Base-by-base conservation (phyloP, 2,113 vertebrate genomes). In the Menura novaehollandiae region DNA sequence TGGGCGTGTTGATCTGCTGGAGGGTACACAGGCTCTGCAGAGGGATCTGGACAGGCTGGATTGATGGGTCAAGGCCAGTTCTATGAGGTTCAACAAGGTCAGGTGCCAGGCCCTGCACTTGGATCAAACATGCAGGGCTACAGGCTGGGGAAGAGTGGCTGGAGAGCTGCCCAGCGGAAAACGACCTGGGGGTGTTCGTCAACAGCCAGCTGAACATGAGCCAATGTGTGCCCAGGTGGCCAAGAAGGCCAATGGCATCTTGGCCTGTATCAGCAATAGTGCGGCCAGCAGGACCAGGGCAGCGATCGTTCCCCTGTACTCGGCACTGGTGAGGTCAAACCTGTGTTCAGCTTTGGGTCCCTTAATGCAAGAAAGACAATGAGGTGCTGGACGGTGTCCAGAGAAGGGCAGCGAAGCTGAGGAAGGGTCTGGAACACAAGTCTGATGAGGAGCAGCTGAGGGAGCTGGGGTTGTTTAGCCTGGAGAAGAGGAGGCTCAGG, bases 231-330 rank as follows among this genome's bases (percentile, higher is more conserved):
- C 3, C 60, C 30, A 67, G 20, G 27, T 37, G 11, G 39, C 33
- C 49, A 41, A 41, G 18, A 37, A 46, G 26, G 18, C 41, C 46
- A 59, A 11, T 0, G 17, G 23, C 47, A 53, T n/a, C 47, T n/a
- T 62, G 55, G 5, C 27, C 55, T 53, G 23, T 3, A 20, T 0
- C n/a, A 47, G 39, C 3, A 62, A 11, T 0, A 20, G 28, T 13
- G 47, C n/a, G 28, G 64, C 46, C 74, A 78, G n/a, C 64, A 53
- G 8, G 74, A 62, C 4, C 28, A 41, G 39, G 8, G n/a, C 55
- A 46, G 39, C 9, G 55, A 53, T 13, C 0, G 1, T 52, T 6
- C 1, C 9, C 8, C 41, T 41, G 5, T 17, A 7, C n/a, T 78
- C 8, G 1, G 39, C n/a, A 62, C 33, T n/a, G 12, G 11, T 60